Conservation (phyloP, 2,888 invertebrate species). For the Diaprepes abbreviatus region DNA sequence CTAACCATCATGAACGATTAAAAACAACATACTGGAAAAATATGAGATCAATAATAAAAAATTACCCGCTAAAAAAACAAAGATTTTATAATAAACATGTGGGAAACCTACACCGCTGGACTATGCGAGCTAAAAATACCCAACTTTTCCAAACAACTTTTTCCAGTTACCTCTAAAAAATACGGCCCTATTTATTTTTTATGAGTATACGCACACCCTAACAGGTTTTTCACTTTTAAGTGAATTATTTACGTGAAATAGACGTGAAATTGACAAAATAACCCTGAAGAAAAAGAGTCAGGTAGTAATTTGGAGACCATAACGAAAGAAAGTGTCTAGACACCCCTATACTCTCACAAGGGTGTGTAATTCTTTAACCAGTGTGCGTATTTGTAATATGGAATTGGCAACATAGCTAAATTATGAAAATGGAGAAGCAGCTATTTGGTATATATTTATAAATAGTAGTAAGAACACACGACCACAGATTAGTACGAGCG, state of each 20-base stretch:
- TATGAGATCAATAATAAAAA: no score
- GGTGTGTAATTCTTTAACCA: background rate
- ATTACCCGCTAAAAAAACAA: no score
- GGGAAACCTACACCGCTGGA: background rate
- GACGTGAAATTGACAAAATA: constrained; percentile 21
- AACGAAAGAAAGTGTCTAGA: constrained; percentile 9
- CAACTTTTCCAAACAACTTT: background rate
- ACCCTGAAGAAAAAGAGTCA: constrained; percentile 17
- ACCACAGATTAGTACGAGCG: no score
- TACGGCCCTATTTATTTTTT: background rate
- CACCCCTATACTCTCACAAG: background rate
- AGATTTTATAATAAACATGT: background rate
- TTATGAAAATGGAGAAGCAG: no score
- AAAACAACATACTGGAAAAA: no score
- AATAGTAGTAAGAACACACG: no score
- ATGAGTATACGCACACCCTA: background rate
- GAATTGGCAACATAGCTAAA: no score
- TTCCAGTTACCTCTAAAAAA: background rate
- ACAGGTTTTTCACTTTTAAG: background rate
- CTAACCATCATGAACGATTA: no score
- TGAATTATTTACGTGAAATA: constrained; percentile 19
- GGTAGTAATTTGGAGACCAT: constrained; percentile 13
- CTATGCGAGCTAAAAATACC: background rate
- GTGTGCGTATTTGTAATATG: constrained; percentile 6
- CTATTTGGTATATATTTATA: no score